Evolutionary conservation across 2,888 invertebrate species (phyloP).

Genomic region (Drosophila hawaiiensis): DNA sequence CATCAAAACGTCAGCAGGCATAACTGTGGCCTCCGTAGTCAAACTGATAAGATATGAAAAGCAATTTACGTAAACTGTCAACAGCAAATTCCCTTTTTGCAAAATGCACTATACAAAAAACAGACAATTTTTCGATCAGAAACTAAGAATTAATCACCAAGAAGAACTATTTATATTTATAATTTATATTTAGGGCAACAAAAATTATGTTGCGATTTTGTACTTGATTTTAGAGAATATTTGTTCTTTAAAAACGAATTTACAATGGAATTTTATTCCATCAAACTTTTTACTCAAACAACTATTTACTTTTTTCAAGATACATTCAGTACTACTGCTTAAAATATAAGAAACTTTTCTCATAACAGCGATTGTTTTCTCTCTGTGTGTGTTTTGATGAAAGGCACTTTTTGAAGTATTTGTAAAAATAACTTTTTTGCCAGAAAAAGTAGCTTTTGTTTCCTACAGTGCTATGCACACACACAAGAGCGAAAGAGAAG

Average conservation of each 20-base stretch:
- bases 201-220: not conserved
- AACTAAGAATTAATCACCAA: not conserved
- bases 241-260: not conserved
- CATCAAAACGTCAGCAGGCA: conserved; percentile 71
- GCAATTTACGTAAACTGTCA: conserved; percentile 79
- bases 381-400: not conserved
- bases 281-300: not conserved
- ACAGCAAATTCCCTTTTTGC: conserved; percentile 64
- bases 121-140: not conserved
- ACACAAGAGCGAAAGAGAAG: not conserved
- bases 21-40: conserved; percentile 51
- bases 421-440: conserved; percentile 1
- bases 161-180: accelerated
- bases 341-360: not conserved
- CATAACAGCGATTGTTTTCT: not conserved
- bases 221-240: not conserved
- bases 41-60: conserved; percentile 71
- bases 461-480: not conserved
- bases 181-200: not conserved
- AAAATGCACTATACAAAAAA: conserved; percentile 5
- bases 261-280: not conserved
- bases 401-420: conserved; percentile 1
- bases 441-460: not conserved
- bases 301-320: not conserved
- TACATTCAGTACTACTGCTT: not conserved